A percentile compares a stretch with the other conserved stretches of the same genome.
Conservation (phyloP, 2,888 invertebrate genomes). For the Epirrhoe tristata region DNA sequence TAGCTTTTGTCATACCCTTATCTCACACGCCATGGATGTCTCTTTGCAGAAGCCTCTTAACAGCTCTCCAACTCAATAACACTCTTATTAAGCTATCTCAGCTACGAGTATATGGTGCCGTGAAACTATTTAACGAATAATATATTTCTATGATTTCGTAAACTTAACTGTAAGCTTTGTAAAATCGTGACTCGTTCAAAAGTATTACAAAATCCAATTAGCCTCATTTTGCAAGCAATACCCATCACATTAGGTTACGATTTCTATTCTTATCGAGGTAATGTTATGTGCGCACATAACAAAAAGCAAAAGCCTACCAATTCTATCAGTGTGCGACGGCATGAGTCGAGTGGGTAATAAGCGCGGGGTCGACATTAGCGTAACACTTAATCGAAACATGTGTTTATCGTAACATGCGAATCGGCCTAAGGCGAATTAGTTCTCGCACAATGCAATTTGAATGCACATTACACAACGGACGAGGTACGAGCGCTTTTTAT, state of each 20-base stretch:
- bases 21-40: slow-evolving; percentile 78
- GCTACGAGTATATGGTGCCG: background rate
- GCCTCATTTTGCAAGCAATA: slow-evolving; percentile 38
- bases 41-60: slow-evolving; percentile 65
- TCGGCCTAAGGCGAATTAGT: slow-evolving; percentile 85
- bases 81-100: slow-evolving; percentile 68
- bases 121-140: background rate
- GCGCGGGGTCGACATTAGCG: slow-evolving; percentile 65
- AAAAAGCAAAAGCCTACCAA: slow-evolving; percentile 43
- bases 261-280: slow-evolving; percentile 43
- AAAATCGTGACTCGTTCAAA: slow-evolving; percentile 20
- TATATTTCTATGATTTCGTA: slow-evolving; percentile 13
- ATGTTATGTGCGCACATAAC: slow-evolving; percentile 40
- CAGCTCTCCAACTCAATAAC: slow-evolving; percentile 67
- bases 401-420: slow-evolving; percentile 84
- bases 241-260: slow-evolving; percentile 41
- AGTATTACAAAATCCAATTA: slow-evolving; percentile 33
- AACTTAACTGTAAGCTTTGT: background rate
- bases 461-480: slow-evolving; percentile 86
- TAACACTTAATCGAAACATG: slow-evolving; percentile 81
- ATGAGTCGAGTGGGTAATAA: slow-evolving; percentile 62
- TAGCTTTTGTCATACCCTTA: slow-evolving; percentile 85
- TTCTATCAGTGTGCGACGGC: slow-evolving; percentile 54
- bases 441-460: slow-evolving; percentile 86
- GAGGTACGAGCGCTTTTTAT: slow-evolving; percentile 84